These are phyloP conservation scores for Eupithecia abbreviata DNA, from an alignment of 2,888 invertebrate species.

Conservation along the genomic window DNA sequence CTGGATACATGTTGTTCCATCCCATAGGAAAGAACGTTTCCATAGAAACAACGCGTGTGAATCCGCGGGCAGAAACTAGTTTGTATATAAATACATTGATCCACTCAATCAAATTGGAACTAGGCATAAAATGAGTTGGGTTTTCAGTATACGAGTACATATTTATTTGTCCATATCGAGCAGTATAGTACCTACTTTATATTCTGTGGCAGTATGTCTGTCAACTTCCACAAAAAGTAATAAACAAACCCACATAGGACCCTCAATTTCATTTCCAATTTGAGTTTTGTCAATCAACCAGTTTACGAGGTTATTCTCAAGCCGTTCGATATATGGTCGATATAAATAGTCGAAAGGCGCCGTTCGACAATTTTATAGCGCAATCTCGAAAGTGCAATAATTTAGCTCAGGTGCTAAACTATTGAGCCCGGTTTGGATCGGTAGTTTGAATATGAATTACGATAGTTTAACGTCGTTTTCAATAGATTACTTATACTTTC, in stretches of 20 bases:
- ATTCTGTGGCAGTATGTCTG: too few relatives aligned
- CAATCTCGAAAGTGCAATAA: constrained; percentile 29
- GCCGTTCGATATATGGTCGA: constrained; percentile 4
- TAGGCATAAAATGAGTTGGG: not conserved
- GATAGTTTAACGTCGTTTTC: constrained; percentile 21
- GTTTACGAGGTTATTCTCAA: constrained; percentile 19
- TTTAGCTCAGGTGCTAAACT: constrained; percentile 35
- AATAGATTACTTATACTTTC: constrained; percentile 18
- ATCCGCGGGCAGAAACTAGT: too few relatives aligned
- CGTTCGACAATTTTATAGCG: constrained; percentile 25
- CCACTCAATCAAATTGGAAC: not conserved
- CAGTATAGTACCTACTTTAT: not conserved
- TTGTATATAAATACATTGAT: not conserved
- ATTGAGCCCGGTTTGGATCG: constrained; percentile 26
- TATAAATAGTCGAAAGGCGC: too few relatives aligned
- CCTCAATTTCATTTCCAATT: constrained; percentile 18
- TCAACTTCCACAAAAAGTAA: constrained; percentile 13
- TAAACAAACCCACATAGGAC: constrained; percentile 12
- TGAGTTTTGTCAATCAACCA: constrained; percentile 12
- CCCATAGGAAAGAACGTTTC: too few relatives aligned
- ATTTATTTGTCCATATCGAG: not conserved
- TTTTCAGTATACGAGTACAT: not conserved
- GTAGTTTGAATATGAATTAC: constrained; percentile 39
- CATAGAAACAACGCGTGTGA: too few relatives aligned
- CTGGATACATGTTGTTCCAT: too few relatives aligned